Conservation (phyloP, 92 coral and sea anemone species). For the Pocillopora meandrina region DNA sequence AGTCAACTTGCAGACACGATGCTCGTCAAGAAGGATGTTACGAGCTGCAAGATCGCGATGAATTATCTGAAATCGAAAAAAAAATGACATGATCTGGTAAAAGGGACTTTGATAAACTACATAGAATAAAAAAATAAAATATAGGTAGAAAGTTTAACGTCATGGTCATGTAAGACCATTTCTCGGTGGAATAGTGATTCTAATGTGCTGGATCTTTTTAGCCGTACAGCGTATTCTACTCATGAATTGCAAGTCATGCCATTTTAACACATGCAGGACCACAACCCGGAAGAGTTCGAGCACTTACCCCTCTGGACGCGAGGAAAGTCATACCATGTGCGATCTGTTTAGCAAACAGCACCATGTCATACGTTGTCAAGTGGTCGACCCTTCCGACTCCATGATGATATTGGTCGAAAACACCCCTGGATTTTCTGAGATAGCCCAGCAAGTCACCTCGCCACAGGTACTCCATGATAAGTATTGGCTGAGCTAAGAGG, state of each 20-base stretch:
- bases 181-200: too few species aligned
- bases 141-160: too few species aligned
- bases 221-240: too few species aligned
- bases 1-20: background rate
- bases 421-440: conserved; percentile 13
- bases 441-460: conserved; percentile 20
- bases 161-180: background rate
- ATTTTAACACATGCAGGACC: background rate
- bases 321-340: background rate
- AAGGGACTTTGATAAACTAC: background rate
- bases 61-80: background rate
- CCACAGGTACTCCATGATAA: conserved; percentile 13
- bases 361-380: too few species aligned
- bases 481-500: conserved; percentile 1
- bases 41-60: too few species aligned
- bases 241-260: too few species aligned
- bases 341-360: background rate
- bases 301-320: too few species aligned
- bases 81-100: background rate
- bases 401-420: background rate
- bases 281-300: too few species aligned
- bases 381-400: too few species aligned
- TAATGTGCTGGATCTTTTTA: too few species aligned
- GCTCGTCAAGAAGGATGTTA: background rate
- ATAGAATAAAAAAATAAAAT: too few species aligned